Percentiles rank a stretch among this genome's conserved stretches.
Evolutionary conservation across 2,113 vertebrate genomes (phyloP).

Genomic region (Callipepla californica): DNA sequence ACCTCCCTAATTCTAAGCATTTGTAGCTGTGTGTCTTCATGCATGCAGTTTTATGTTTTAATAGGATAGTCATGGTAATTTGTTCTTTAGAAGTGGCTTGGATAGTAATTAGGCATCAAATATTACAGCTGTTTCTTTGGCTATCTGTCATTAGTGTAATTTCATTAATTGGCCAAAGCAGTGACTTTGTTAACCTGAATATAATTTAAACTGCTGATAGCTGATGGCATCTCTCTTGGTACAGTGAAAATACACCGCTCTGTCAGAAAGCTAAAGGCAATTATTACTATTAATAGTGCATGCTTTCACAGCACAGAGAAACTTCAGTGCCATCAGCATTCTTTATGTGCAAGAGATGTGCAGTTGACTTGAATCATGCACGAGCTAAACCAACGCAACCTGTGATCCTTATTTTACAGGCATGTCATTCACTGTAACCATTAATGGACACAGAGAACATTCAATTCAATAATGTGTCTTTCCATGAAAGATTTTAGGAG

Average conservation of each 20-base stretch:
- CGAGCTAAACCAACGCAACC: not conserved
- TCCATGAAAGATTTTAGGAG: not conserved
- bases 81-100: not conserved
- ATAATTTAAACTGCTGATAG: slow-evolving; percentile 15
- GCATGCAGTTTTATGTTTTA: not conserved
- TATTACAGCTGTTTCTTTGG: not conserved
- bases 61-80: not conserved
- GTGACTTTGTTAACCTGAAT: not conserved
- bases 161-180: slow-evolving; percentile 45
- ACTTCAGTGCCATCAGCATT: not conserved
- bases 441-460: not conserved
- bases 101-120: not conserved
- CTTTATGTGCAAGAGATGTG: not conserved
- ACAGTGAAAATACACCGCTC: not conserved
- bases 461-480: not conserved
- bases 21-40: not conserved
- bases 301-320: not conserved
- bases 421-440: not conserved
- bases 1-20: not conserved
- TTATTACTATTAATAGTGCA: not conserved
- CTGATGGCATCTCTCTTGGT: not conserved
- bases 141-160: slow-evolving; percentile 2
- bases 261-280: not conserved
- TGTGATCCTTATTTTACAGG: not conserved
- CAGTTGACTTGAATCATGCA: not conserved